Evolutionary conservation across 2,113 vertebrate genomes (phyloP).

Genomic region (Maccullochella peelii): DNA sequence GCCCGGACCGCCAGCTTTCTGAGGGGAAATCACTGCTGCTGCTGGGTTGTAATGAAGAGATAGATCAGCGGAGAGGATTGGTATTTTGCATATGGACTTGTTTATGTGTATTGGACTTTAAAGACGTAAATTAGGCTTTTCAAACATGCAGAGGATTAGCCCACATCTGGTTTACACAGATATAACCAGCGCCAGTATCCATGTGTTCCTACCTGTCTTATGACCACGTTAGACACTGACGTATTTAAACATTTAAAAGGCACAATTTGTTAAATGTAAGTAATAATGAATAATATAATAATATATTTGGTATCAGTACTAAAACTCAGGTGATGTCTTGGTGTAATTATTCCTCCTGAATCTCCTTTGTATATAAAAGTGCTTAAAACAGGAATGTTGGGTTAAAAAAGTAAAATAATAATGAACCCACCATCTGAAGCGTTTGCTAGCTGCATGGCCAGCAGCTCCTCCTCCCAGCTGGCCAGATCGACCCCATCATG

Average conservation of each 20-base stretch:
- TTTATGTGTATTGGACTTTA: too few species aligned
- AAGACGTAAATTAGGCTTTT: too few species aligned
- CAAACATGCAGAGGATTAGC: too few species aligned
- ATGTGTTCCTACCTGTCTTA: too few species aligned
- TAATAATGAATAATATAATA: background rate
- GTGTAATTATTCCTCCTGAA: background rate
- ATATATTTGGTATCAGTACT: too few species aligned
- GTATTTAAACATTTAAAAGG: too few species aligned
- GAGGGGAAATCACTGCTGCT: background rate
- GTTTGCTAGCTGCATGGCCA: background rate
- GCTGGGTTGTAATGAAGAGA: constrained; percentile 16
- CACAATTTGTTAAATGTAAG: too few species aligned
- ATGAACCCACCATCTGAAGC: background rate
- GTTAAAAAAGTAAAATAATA: background rate
- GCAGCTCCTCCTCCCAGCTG: constrained; percentile 37
- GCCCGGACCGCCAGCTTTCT: background rate
- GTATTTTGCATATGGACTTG: too few species aligned
- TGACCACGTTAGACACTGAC: too few species aligned
- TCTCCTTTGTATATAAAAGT: background rate
- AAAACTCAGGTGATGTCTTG: background rate
- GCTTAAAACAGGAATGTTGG: too few species aligned
- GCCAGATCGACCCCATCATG: background rate
- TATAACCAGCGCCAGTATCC: too few species aligned
- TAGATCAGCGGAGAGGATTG: background rate
- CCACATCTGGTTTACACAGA: too few species aligned